Base-by-base conservation (phyloP, 1,140 invertebrate species). In the Drosophila novamexicana region DNA sequence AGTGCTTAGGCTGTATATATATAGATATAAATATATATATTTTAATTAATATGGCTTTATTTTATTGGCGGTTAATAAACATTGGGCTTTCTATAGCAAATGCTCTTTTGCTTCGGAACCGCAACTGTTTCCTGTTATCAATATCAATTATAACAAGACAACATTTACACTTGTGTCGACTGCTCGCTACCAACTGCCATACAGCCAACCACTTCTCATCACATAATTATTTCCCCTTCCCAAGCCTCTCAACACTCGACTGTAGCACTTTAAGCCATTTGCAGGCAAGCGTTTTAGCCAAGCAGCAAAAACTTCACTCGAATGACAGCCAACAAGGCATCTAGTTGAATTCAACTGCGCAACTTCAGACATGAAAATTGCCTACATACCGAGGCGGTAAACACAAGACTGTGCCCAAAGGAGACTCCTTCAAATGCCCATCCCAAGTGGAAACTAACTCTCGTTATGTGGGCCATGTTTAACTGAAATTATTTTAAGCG, bases 401-500 rank as follows among this genome's bases (percentile, higher is more conserved):
- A 40, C 58, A 63, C 66, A 63, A 70, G 67, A 49, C 65, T 49
- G 37, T 9, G 64, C 65, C 56, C 56, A 39, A 34, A 68, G 64
- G 70, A 44, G 37, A 18, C 47, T 50, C 47, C 58, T 69, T 45
- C 56, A 61, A 45, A 52, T 37, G 36, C 37, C 37, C 29, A 50
- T 12, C 37, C 40, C 37, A 29, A 29, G 42, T 14, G 7, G 42
- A 56, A 47, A 65, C 68, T 68, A 62, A 59, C 63, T 37, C 56
- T 61, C 44, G 58, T 59, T 59, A 56, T 74, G 75, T 85, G 82
- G 78, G 82, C 75, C 75, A 75, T 85, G 75, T 81, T 85, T 85
- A 86, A 86, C 82, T 69, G 75, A 71, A 79, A 86, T 85, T 86
- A 81, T 86, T 85, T 85, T 85, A 86, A 81, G 81, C 74, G 70